phyloP scores from a whole-genome alignment of 1,140 invertebrate genomes.

The Drosophila rhopaloa region DNA sequence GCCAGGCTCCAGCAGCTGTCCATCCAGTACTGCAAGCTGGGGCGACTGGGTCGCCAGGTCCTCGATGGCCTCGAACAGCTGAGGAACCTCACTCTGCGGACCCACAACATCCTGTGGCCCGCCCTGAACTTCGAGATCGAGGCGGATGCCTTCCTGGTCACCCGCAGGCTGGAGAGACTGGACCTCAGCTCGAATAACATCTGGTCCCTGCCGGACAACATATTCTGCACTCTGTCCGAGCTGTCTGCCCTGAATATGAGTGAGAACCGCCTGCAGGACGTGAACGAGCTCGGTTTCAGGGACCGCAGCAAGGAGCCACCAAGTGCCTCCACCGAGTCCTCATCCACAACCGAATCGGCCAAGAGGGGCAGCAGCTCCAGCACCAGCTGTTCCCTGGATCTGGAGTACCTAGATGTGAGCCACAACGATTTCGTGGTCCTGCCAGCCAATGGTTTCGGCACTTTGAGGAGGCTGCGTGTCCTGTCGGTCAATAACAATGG shows the following conservation, averaged over 20 bases:
- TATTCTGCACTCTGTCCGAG: conserved; percentile 93
- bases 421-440: conserved; percentile 93
- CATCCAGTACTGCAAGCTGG: conserved; percentile 94
- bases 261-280: conserved; percentile 93
- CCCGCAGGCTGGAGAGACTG: conserved; percentile 91
- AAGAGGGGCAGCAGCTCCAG: conserved; percentile 54
- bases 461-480: conserved; percentile 89
- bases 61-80: conserved; percentile 91
- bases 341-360: conserved; percentile 57
- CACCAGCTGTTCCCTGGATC: conserved; percentile 89
- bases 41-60: conserved; percentile 90
- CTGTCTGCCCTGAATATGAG: conserved; percentile 92
- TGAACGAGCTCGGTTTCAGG: conserved; percentile 91
- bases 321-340: conserved; percentile 46
- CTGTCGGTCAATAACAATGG: conserved; percentile 93
- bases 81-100: conserved; percentile 92
- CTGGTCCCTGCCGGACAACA: conserved; percentile 92
- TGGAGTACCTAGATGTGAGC: conserved; percentile 93
- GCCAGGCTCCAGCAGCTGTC: conserved; percentile 90
- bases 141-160: conserved; percentile 89
- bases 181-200: conserved; percentile 95
- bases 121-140: conserved; percentile 92
- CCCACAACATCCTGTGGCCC: conserved; percentile 91
- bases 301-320: conserved; percentile 85
- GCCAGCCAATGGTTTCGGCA: conserved; percentile 91